Evolutionary conservation across 53 echinoderm and acorn worm species (phyloP).

Genomic region (Stichopus horrens): DNA sequence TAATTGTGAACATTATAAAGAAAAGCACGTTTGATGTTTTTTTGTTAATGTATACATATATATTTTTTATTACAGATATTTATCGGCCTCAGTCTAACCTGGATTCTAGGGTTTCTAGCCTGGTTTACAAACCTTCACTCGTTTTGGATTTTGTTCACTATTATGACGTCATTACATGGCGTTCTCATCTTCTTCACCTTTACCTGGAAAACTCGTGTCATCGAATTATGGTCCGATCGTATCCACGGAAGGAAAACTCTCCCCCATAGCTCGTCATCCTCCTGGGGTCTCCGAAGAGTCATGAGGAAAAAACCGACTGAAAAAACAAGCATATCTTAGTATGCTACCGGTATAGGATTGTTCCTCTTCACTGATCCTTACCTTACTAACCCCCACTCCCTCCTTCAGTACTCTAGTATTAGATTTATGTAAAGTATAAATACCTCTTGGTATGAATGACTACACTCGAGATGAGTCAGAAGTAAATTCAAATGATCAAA

Average conservation of each 20-base stretch:
- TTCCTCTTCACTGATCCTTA: too few species aligned
- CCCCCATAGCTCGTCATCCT: neutral
- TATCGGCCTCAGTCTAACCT: slow-evolving; percentile 14
- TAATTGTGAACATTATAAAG: neutral
- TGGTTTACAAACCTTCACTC: neutral
- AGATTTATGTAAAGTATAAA: too few species aligned
- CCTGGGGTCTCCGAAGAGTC: neutral
- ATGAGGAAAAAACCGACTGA: neutral
- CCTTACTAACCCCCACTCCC: too few species aligned
- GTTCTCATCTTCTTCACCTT: slow-evolving; percentile 31
- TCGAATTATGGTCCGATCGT: neutral
- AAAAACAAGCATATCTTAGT: too few species aligned
- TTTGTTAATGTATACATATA: neutral
- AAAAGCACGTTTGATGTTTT: neutral
- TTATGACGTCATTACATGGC: slow-evolving; percentile 32
- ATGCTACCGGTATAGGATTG: too few species aligned
- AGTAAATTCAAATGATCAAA: too few species aligned
- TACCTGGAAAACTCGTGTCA: slow-evolving; percentile 10
- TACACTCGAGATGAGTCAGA: too few species aligned
- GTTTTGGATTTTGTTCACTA: slow-evolving; percentile 8
- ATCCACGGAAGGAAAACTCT: neutral
- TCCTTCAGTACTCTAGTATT: too few species aligned
- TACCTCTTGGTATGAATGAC: too few species aligned
- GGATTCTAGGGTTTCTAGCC: slow-evolving; percentile 10
- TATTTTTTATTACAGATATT: neutral